A percentile compares a stretch with the other conserved stretches of the same genome.
phyloP scores from a whole-genome alignment of 2,888 invertebrate species.

The Sclerodermus sp. region DNA sequence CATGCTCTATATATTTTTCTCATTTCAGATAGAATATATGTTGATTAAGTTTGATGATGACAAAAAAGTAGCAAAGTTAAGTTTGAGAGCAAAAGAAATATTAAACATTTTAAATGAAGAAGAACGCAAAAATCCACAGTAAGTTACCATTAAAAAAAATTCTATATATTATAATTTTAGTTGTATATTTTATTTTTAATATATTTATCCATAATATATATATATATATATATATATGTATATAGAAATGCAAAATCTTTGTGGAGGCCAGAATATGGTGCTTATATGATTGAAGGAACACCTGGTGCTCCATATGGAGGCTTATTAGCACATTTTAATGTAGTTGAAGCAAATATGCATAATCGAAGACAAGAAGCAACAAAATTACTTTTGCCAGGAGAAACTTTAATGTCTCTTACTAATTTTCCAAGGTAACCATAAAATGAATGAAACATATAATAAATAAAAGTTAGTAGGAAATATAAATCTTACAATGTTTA shows the following conservation, averaged over 20 bases:
- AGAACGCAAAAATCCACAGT: slow-evolving; percentile 76
- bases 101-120: slow-evolving; percentile 79
- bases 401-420: slow-evolving; percentile 87
- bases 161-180: neutral
- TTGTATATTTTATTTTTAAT: neutral
- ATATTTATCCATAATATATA: too few species aligned
- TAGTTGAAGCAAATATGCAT: slow-evolving; percentile 97
- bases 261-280: slow-evolving; percentile 98
- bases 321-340: slow-evolving; percentile 93
- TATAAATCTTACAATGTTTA: slow-evolving; percentile 5
- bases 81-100: slow-evolving; percentile 81
- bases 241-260: slow-evolving; percentile 72
- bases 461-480: neutral
- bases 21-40: slow-evolving; percentile 87
- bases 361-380: slow-evolving; percentile 83
- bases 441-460: neutral
- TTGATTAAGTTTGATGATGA: slow-evolving; percentile 92
- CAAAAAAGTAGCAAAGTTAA: slow-evolving; percentile 79
- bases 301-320: slow-evolving; percentile 96
- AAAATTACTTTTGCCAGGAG: slow-evolving; percentile 73
- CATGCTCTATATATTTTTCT: slow-evolving; percentile 1
- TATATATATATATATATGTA: neutral
- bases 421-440: slow-evolving; percentile 85
- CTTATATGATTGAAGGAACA: slow-evolving; percentile 99
- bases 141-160: slow-evolving; percentile 38